Conservation (phyloP, 1,140 invertebrate species). For the Solenopsis invicta region DNA sequence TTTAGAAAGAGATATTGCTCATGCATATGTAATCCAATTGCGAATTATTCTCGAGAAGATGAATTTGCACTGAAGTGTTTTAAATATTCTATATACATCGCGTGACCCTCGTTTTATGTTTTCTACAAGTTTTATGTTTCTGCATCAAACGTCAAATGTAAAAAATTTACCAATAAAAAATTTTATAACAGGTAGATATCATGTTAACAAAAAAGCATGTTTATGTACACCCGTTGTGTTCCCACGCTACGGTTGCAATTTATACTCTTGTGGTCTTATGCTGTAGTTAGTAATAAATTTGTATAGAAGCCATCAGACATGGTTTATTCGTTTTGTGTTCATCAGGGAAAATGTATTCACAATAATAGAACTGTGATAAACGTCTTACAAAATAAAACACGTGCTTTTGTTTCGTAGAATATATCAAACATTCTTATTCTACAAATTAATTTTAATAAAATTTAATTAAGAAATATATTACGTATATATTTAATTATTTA, state of each 20-base stretch:
- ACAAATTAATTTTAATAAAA: background rate
- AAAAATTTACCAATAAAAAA: background rate
- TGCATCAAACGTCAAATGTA: background rate
- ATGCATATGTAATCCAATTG: background rate
- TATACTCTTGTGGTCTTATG: background rate
- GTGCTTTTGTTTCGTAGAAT: background rate
- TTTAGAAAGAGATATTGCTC: background rate
- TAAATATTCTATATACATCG: background rate
- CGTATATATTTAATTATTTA: background rate
- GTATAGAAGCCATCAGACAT: background rate
- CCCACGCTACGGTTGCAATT: background rate
- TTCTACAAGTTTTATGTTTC: constrained; percentile 10
- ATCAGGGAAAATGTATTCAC: background rate
- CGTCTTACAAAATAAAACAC: background rate
- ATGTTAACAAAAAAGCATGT: background rate
- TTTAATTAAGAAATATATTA: background rate
- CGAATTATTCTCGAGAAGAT: background rate
- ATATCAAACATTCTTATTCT: background rate
- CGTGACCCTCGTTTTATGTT: background rate
- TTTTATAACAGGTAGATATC: background rate
- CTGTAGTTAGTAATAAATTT: constrained; percentile 17
- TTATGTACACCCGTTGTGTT: background rate
- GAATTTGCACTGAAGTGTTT: background rate
- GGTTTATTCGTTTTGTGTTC: background rate
- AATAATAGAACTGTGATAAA: background rate